phyloP scores from a whole-genome alignment of 2,888 invertebrate genomes.

The Meteorus colon region DNA sequence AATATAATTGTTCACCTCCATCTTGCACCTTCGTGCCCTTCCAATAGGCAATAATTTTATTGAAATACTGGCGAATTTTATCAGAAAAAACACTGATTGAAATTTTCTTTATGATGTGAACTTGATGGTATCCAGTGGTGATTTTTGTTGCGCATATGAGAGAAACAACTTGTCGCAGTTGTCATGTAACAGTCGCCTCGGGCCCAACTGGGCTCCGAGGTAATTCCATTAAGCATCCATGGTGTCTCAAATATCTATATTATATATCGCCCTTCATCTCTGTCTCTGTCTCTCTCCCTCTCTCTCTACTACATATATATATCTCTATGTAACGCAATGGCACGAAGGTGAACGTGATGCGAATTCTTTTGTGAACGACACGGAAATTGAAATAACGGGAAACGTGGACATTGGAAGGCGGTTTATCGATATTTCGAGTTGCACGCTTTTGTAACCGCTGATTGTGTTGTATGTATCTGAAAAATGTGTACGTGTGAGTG shows the following conservation, averaged over 20 bases:
- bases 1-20: too few species aligned
- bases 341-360: slow-evolving; percentile 39
- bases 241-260: neutral
- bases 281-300: neutral
- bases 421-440: slow-evolving; percentile 44
- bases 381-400: slow-evolving; percentile 43
- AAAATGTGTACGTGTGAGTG: slow-evolving; percentile 21
- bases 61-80: too few species aligned
- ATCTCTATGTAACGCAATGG: slow-evolving; percentile 29
- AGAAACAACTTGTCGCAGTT: neutral
- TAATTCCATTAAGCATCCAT: slow-evolving; percentile 38
- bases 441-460: slow-evolving; percentile 41
- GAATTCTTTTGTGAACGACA: slow-evolving; percentile 42
- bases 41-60: too few species aligned
- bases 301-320: neutral
- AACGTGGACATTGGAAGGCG: slow-evolving; percentile 33
- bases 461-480: slow-evolving; percentile 35
- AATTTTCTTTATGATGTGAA: neutral
- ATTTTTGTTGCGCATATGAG: neutral
- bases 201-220: neutral
- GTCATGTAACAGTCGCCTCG: neutral
- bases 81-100: neutral
- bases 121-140: neutral
- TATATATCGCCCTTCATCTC: too few species aligned
- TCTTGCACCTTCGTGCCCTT: too few species aligned